Base-by-base conservation (phyloP, 2,888 invertebrate genomes). In the Sesia apiformis region DNA sequence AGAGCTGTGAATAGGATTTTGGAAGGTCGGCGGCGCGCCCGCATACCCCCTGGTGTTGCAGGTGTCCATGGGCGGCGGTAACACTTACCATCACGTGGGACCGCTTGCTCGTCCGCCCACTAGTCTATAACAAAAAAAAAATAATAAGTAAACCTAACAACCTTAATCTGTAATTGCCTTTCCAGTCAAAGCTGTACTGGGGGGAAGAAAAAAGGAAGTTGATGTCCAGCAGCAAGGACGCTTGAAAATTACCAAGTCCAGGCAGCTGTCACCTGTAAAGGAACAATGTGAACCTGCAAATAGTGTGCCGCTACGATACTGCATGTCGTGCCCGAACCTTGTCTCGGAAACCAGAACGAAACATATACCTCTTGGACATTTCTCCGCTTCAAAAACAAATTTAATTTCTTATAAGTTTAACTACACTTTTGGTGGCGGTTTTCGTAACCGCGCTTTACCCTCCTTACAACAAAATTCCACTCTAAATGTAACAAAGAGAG, bases 161-260 rank as follows among this genome's bases (percentile, higher is more conserved):
- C 69, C 68, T 23, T 23, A 23, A 23, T 23, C 23, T 23, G 23
- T 23, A 23, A 23, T 23, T 78, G 77, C 74, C 72, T 83, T 85
- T 85, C 66, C 85, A 85, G 85, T 80, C 64, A 60, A 70, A 65
- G 76, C 76, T 69, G 72, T 65, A 64, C 64, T 67, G 62, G 63
- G 69, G 62, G 72, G 76, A 69, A 70, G 73, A 60, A 73, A 63
- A 70, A 64, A 67, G 8, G 59, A 58, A 67, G 60, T 59, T 67
- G 66, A 61, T 61, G 52, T 61, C 57, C 67, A 62, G 63, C 62
- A 56, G 56, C 53, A 66, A 63, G 59, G 64, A 52, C 58, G 57
- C 60, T 51, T 60, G 69, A 78, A 72, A 72, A 65, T 66, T 4
- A 67, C 61, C 58, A 64, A 62, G 40, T 49, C 61, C 57, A 69